Evolutionary conservation across 2,797 vertebrate genomes (phyloP).

Genomic region (Intellagama lesueurii): DNA sequence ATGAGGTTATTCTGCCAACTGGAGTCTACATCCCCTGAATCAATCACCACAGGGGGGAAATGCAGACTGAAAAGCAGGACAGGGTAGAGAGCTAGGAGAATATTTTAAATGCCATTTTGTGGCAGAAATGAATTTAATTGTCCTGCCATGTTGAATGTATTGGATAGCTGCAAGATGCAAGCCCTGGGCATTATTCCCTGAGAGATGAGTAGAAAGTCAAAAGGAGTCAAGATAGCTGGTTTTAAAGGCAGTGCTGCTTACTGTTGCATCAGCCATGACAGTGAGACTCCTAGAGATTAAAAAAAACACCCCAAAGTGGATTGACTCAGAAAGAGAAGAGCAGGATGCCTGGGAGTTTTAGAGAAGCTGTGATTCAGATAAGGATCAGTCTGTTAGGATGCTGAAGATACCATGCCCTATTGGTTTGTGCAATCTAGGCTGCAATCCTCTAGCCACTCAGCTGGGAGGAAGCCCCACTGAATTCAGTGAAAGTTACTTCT

Average conservation of each 20-base stretch:
- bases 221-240: slow-evolving; percentile 17
- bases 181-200: background rate
- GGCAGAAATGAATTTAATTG: slow-evolving; percentile 50
- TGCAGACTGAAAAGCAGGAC: slow-evolving; percentile 44
- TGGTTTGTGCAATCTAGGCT: fast-evolving
- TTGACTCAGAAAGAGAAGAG: background rate
- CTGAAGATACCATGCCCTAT: background rate
- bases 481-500: background rate
- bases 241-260: background rate
- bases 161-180: slow-evolving; percentile 30
- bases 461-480: background rate
- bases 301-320: fast-evolving
- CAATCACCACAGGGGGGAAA: slow-evolving; percentile 41
- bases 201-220: slow-evolving; percentile 5
- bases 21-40: slow-evolving; percentile 52
- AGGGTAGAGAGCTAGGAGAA: background rate
- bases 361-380: background rate
- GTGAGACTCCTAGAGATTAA: slow-evolving; percentile 26
- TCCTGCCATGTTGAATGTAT: slow-evolving; percentile 44
- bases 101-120: slow-evolving; percentile 39
- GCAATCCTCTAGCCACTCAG: background rate
- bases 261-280: background rate
- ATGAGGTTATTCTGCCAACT: slow-evolving; percentile 70
- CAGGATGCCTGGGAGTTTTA: background rate
- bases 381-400: background rate